Evolutionary conservation across 2,888 invertebrate genomes (phyloP).

Genomic region (Drosophila neotestacea): DNA sequence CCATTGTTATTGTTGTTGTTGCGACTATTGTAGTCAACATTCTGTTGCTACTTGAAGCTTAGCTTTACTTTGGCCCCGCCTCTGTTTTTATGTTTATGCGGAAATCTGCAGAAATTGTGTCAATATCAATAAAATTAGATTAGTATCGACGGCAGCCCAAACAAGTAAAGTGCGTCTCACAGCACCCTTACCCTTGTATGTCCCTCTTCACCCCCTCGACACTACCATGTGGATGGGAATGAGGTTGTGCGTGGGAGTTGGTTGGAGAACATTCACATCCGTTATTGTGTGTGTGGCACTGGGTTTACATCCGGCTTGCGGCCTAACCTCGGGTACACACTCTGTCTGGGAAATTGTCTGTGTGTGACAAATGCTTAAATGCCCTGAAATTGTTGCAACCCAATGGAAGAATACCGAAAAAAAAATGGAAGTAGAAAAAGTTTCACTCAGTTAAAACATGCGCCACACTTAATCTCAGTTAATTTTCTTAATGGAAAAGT

Average conservation of each 20-base stretch:
- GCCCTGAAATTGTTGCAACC: slow-evolving; percentile 72
- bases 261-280: slow-evolving; percentile 40
- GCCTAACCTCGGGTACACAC: slow-evolving; percentile 27
- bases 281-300: slow-evolving; percentile 21
- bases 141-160: slow-evolving; percentile 80
- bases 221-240: slow-evolving; percentile 14
- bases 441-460: slow-evolving; percentile 61
- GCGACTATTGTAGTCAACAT: slow-evolving; percentile 21
- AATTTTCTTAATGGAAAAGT: slow-evolving; percentile 84
- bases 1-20: slow-evolving; percentile 26
- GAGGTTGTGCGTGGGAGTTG: slow-evolving; percentile 30
- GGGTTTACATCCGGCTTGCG: slow-evolving; percentile 56
- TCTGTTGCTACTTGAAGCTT: slow-evolving; percentile 43
- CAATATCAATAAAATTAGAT: slow-evolving; percentile 85
- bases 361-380: slow-evolving; percentile 77
- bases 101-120: slow-evolving; percentile 85
- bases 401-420: slow-evolving; percentile 8
- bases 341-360: slow-evolving; percentile 39
- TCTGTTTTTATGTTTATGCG: slow-evolving; percentile 82
- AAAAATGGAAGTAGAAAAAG: slow-evolving; percentile 18
- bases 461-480: slow-evolving; percentile 82
- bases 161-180: slow-evolving; percentile 55
- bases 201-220: neutral
- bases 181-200: slow-evolving; percentile 41
- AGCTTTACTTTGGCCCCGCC: slow-evolving; percentile 39